Base-by-base conservation (phyloP, 2,797 vertebrate species). In the Acipenser oxyrinchus region DNA sequence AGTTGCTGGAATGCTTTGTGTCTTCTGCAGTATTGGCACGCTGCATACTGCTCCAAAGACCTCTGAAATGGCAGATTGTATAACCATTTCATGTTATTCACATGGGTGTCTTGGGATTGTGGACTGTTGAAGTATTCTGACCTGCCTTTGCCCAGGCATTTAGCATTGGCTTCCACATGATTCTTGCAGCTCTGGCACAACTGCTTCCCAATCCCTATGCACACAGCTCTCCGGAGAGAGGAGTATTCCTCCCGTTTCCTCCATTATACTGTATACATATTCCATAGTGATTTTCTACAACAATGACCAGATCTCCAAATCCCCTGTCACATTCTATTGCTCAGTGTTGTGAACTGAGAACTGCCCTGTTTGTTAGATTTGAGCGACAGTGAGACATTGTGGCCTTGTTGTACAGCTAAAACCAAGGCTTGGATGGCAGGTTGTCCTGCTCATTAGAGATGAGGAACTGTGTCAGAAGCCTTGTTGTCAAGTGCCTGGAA, bases 41-140 rank as follows among this genome's bases (percentile, higher is more conserved):
- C 11, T 48, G 48, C 60, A 62, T 62, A 62, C 7, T 23, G 60
- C 60, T 23, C 48, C 48, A 8, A 7, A 62, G 9, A 8, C 51
- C 6, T 49, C 6, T 3, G 10, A 7, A 55, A 4, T 23, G 6
- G 51, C 49, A 52, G 62, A 15, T 59, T 9, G 62, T 18, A 59
- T 68, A 59, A 58, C 6, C 61, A 64, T 18, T 18, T 18, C 18
- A 18, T 68, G 58, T 68, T 51, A 68, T 62, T 62, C 53, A 68
- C 51, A 53, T 68, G 1, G 59, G 57, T 15, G n/a, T 48, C 12
- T 9, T 4, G 60, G 12, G 50, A 15, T 52, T 62, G 6, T 2
- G 23, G 60, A 51, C 37, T 49, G 7, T 62, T 37, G 5, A 12
- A 50, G 23, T 11, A 51, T 13, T 11, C 60, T 51, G 13, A 48